A percentile compares a stretch with the other conserved stretches of the same genome.
Evolutionary conservation across 1,140 invertebrate genomes (phyloP).

Genomic region (Rhynchophorus ferrugineus): DNA sequence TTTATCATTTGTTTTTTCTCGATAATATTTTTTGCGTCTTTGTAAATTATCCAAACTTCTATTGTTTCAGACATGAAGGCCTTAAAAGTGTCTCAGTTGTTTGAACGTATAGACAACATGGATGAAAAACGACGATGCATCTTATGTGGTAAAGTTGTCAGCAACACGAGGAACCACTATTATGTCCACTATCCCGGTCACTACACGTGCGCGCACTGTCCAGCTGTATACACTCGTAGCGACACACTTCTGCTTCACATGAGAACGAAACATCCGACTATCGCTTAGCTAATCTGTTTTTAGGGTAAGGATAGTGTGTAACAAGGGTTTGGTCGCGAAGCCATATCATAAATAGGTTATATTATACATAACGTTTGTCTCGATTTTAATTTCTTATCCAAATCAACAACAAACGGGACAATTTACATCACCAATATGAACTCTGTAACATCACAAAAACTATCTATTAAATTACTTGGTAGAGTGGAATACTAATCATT

Average conservation of each 20-base stretch:
- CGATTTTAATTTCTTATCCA: too few species aligned
- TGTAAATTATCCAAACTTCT: too few species aligned
- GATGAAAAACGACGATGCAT: constrained; percentile 56
- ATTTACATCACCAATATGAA: too few species aligned
- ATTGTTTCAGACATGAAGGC: constrained; percentile 58
- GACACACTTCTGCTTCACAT: constrained; percentile 56
- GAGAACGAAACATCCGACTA: constrained; percentile 53
- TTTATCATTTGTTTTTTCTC: too few species aligned
- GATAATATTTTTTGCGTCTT: too few species aligned
- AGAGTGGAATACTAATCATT: too few species aligned
- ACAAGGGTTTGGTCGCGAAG: too few species aligned
- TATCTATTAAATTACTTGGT: too few species aligned
- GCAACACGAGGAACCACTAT: constrained; percentile 60
- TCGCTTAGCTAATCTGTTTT: constrained; percentile 36
- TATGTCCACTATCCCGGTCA: constrained; percentile 60
- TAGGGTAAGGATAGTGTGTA: constrained; percentile 12
- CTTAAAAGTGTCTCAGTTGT: constrained; percentile 59
- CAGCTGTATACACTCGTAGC: constrained; percentile 56
- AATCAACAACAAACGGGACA: too few species aligned
- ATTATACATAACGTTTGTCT: too few species aligned
- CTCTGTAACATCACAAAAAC: too few species aligned
- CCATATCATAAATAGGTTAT: too few species aligned
- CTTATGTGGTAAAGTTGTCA: constrained; percentile 59
- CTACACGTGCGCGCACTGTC: constrained; percentile 54
- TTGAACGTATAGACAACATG: constrained; percentile 54